Conservation (phyloP, 2,888 invertebrate genomes). For the Hipparchia semele region DNA sequence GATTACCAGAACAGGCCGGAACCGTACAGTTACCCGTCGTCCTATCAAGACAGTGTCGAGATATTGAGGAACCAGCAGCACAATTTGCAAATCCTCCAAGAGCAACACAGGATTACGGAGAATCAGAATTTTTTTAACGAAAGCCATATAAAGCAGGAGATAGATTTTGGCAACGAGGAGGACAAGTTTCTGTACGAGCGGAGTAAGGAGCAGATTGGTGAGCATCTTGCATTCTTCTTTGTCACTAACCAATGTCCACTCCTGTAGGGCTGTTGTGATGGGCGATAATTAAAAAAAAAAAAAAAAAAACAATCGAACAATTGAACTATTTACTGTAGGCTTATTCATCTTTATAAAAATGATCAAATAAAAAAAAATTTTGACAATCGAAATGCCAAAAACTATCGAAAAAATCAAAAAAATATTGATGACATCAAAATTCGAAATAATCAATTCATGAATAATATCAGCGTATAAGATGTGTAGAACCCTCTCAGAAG, state of each 20-base stretch:
- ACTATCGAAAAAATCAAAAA: too few relatives aligned
- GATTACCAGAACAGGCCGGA: constrained; percentile 47
- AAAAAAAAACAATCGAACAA: too few relatives aligned
- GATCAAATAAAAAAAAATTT: too few relatives aligned
- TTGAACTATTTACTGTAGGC: too few relatives aligned
- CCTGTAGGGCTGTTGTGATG: too few relatives aligned
- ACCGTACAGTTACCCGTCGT: constrained; percentile 48
- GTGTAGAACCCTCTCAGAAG: too few relatives aligned
- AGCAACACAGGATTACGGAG: constrained; percentile 64
- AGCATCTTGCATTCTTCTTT: background rate
- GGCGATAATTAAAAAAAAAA: too few relatives aligned
- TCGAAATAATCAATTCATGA: too few relatives aligned
- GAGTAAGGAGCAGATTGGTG: constrained; percentile 54
- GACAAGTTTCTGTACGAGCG: constrained; percentile 67
- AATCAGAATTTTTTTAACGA: constrained; percentile 72
- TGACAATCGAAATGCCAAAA: too few relatives aligned
- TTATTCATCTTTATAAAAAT: too few relatives aligned
- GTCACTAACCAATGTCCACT: background rate
- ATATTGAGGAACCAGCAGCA: constrained; percentile 69
- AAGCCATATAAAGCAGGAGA: constrained; percentile 71
- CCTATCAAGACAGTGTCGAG: constrained; percentile 61
- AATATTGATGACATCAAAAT: too few relatives aligned
- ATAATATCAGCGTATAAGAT: too few relatives aligned
- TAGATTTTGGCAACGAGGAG: constrained; percentile 65
- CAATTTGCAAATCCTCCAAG: constrained; percentile 67